Evolutionary conservation across 2,113 vertebrate species (phyloP).

Genomic region (Litocranius walleri): DNA sequence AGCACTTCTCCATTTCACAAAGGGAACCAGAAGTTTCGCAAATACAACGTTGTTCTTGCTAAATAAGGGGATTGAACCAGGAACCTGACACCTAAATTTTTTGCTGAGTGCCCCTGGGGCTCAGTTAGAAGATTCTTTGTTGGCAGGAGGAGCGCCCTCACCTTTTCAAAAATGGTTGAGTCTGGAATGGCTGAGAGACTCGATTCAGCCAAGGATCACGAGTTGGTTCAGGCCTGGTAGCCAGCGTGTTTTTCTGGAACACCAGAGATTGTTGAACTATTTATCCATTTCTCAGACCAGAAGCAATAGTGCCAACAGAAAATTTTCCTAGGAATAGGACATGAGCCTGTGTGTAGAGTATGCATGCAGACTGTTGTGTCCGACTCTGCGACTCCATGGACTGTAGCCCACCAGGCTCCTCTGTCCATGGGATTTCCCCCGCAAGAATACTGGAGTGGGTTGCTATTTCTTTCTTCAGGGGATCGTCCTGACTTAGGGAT

Average conservation of each 20-base stretch:
- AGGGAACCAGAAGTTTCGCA: slow-evolving; percentile 48
- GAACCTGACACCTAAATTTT: background rate
- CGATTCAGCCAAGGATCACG: background rate
- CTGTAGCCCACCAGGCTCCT: background rate
- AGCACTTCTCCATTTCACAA: slow-evolving; percentile 24
- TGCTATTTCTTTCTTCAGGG: background rate
- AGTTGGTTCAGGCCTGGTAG: background rate
- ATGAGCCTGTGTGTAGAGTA: background rate
- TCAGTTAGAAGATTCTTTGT: background rate
- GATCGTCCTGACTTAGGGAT: background rate
- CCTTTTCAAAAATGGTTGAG: background rate
- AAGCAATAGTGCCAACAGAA: background rate
- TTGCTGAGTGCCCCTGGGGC: background rate
- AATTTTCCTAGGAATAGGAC: background rate
- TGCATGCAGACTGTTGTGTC: background rate
- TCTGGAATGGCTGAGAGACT: background rate
- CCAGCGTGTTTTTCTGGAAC: background rate
- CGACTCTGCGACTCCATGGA: background rate
- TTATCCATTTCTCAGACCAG: background rate
- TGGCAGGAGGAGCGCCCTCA: background rate
- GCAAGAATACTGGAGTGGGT: background rate
- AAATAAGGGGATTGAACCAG: background rate
- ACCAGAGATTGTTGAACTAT: background rate
- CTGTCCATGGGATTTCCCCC: background rate
- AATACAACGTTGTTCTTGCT: background rate